phyloP scores from a whole-genome alignment of 2,113 vertebrate genomes.

The Ailuropoda melanoleuca region DNA sequence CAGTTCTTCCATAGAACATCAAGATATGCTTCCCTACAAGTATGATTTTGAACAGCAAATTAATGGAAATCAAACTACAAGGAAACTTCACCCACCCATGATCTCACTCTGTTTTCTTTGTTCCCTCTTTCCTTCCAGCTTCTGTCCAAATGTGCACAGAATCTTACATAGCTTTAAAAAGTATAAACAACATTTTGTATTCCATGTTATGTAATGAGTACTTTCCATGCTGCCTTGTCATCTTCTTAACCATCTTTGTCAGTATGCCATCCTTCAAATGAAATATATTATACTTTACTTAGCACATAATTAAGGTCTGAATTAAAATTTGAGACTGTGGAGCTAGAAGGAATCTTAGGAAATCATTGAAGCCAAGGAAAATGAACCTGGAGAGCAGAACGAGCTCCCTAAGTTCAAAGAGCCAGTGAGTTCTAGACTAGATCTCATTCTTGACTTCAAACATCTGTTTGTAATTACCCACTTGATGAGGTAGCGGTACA shows the following conservation, averaged over 20 bases:
- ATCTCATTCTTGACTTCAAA: neutral
- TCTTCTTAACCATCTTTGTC: slow-evolving; percentile 18
- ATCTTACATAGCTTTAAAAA: neutral
- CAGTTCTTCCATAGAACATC: neutral
- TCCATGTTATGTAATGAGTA: neutral
- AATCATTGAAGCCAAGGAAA: neutral
- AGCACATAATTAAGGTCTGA: slow-evolving; percentile 55
- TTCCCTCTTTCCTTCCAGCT: neutral
- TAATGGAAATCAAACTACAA: neutral
- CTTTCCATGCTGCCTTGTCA: slow-evolving; percentile 32
- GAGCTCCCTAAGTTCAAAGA: neutral
- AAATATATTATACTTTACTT: slow-evolving; percentile 10
- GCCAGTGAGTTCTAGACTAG: neutral
- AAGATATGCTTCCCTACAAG: neutral
- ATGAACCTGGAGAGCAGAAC: neutral
- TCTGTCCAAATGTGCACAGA: neutral
- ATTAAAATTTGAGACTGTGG: slow-evolving; percentile 47
- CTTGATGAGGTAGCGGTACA: neutral
- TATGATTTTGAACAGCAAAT: neutral
- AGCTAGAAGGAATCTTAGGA: neutral
- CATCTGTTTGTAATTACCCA: neutral
- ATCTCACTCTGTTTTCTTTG: neutral
- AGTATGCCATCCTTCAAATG: slow-evolving; percentile 11
- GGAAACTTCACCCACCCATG: neutral
- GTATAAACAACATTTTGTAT: slow-evolving; percentile 6